These are phyloP conservation scores for Drosophila nebulosa DNA, from an alignment of 1,140 invertebrate species.

Conservation along the genomic window DNA sequence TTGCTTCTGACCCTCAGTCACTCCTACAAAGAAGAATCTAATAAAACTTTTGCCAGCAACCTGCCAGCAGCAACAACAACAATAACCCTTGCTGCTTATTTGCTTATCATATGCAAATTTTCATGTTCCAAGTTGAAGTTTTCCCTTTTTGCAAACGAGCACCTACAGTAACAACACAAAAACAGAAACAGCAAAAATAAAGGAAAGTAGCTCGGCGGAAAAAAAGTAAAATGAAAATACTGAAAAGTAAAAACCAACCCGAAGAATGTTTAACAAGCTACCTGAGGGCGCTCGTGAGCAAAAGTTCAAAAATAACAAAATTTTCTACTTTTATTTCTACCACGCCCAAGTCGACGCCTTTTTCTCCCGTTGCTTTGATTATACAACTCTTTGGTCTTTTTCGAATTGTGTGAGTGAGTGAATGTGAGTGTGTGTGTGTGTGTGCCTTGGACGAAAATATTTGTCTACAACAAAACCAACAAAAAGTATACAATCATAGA, in stretches of 20 bases:
- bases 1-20: background rate
- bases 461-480: slow-evolving; percentile 9
- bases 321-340: slow-evolving; percentile 68
- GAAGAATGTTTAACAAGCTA: slow-evolving; percentile 78
- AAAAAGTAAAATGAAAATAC: slow-evolving; percentile 8
- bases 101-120: slow-evolving; percentile 79
- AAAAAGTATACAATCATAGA: background rate
- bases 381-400: slow-evolving; percentile 30
- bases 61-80: slow-evolving; percentile 38
- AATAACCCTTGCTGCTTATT: slow-evolving; percentile 59
- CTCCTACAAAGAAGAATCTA: slow-evolving; percentile 59
- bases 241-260: slow-evolving; percentile 34
- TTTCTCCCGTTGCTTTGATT: slow-evolving; percentile 27
- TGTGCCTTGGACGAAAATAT: slow-evolving; percentile 11
- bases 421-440: background rate
- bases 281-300: slow-evolving; percentile 57
- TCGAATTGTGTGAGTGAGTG: slow-evolving; percentile 19
- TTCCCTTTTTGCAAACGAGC: slow-evolving; percentile 26
- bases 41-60: slow-evolving; percentile 74
- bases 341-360: slow-evolving; percentile 19
- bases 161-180: slow-evolving; percentile 8
- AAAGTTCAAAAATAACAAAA: slow-evolving; percentile 77
- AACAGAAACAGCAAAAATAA: slow-evolving; percentile 15
- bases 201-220: too few species aligned
- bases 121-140: slow-evolving; percentile 70